These are phyloP conservation scores for Iselma pallidipennis DNA, from an alignment of 2,888 invertebrate genomes.

Conservation along the genomic window DNA sequence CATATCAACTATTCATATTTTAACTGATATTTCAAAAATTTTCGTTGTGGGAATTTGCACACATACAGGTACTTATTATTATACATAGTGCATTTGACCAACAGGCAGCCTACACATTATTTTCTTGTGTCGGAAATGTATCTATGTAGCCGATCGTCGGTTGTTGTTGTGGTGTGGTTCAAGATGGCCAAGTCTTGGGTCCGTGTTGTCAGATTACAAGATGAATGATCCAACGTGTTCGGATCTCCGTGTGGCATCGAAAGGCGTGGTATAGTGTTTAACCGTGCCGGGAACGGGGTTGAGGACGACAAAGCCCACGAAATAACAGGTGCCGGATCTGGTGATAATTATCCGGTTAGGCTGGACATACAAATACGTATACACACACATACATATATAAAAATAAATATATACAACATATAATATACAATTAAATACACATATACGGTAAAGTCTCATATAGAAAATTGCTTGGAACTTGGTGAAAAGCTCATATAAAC, in stretches of 20 bases:
- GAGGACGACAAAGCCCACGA: conserved; percentile 22
- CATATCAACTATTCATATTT: too few species aligned
- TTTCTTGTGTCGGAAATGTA: neutral
- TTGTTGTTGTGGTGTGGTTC: conserved; percentile 2
- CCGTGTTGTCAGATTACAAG: conserved; percentile 8
- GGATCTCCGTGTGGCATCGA: conserved; percentile 10
- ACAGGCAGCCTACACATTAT: neutral
- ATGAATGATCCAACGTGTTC: conserved; percentile 9
- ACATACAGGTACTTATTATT: too few species aligned
- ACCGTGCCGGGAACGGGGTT: conserved; percentile 8
- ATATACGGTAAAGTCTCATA: neutral
- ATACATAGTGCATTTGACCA: neutral
- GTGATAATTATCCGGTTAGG: conserved; percentile 27
- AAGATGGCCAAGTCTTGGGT: neutral
- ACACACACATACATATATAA: neutral
- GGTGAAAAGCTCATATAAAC: conserved; percentile 2
- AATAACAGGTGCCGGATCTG: conserved; percentile 26
- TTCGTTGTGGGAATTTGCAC: neutral
- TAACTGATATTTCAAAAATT: too few species aligned
- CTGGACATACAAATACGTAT: neutral
- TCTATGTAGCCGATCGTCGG: neutral
- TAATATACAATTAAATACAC: too few species aligned
- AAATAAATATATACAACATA: too few species aligned
- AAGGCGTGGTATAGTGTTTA: conserved; percentile 20
- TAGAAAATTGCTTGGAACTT: conserved; percentile 12